Percentiles rank a stretch among this genome's conserved stretches.
Conservation (phyloP, 1,140 invertebrate genomes). For the Caenorhabditis briggsae region DNA sequence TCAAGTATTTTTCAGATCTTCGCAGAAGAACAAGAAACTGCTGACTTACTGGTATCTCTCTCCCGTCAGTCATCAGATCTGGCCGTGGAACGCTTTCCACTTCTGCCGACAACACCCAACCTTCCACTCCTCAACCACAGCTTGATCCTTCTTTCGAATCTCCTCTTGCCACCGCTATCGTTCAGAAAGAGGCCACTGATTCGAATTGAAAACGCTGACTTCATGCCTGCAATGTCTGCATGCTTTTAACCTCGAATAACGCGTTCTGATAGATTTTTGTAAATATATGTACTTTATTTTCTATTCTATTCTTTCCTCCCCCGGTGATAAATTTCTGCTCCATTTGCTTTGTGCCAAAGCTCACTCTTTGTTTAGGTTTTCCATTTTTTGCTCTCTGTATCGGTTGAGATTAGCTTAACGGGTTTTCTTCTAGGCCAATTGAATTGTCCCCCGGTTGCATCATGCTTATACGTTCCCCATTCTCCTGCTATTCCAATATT, state of each 20-base stretch:
- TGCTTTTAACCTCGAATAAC: background rate
- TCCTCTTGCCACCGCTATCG: background rate
- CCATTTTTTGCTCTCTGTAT: background rate
- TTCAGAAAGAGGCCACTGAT: background rate
- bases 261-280: background rate
- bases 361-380: conserved; percentile 18
- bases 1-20: conserved; percentile 36
- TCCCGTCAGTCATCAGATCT: conserved; percentile 39
- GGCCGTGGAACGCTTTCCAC: conserved; percentile 37
- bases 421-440: conserved; percentile 15
- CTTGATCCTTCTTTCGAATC: conserved; percentile 5
- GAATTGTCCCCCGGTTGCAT: background rate
- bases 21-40: conserved; percentile 39
- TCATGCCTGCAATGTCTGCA: no score
- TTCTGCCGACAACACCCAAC: background rate
- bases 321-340: conserved; percentile 23
- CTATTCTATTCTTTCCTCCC: background rate
- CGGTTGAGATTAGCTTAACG: background rate
- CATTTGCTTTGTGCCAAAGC: conserved; percentile 6
- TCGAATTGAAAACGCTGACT: background rate
- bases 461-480: background rate
- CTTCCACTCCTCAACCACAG: conserved; percentile 14
- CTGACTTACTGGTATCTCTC: conserved; percentile 14
- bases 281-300: conserved; percentile 21
- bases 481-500: background rate